These are phyloP conservation scores for Uloborus plumipes DNA, from an alignment of 2,888 invertebrate species.

Conservation along the genomic window DNA sequence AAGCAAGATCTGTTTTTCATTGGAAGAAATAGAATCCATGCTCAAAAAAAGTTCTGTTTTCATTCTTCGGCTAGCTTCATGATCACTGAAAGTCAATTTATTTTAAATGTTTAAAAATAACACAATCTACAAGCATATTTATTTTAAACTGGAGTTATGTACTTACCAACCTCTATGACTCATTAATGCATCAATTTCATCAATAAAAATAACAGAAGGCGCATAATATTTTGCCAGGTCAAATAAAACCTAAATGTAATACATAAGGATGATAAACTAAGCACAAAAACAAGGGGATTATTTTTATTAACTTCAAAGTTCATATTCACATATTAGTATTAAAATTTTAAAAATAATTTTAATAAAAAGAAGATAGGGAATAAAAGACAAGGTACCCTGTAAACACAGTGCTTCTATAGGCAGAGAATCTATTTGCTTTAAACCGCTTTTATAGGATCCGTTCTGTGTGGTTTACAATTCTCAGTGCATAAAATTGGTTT, in stretches of 20 bases:
- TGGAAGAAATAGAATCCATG: constrained; percentile 81
- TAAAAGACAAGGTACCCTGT: too few relatives aligned
- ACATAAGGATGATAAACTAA: background rate
- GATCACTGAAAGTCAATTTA: constrained; percentile 75
- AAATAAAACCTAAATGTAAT: constrained; percentile 79
- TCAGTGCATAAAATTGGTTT: too few relatives aligned
- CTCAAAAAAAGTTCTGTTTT: constrained; percentile 90
- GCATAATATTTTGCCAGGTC: constrained; percentile 87
- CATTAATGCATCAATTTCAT: constrained; percentile 90
- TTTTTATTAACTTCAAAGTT: background rate
- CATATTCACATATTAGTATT: too few relatives aligned
- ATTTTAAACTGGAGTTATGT: background rate
- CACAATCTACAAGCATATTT: background rate
- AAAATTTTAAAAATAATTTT: too few relatives aligned
- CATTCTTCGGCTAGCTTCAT: constrained; percentile 88
- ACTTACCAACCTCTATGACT: constrained; percentile 74
- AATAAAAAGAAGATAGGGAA: too few relatives aligned
- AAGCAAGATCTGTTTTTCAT: constrained; percentile 79
- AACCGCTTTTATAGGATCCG: too few relatives aligned
- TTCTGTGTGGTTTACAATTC: too few relatives aligned
- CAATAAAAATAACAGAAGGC: constrained; percentile 92
- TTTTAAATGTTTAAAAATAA: background rate
- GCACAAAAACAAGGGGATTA: background rate
- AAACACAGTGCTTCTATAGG: too few relatives aligned
- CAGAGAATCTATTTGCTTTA: too few relatives aligned